A percentile compares a stretch with the other conserved stretches of the same genome.
Conservation (phyloP, 2,113 vertebrate species). For the Corythornis cristatus region DNA sequence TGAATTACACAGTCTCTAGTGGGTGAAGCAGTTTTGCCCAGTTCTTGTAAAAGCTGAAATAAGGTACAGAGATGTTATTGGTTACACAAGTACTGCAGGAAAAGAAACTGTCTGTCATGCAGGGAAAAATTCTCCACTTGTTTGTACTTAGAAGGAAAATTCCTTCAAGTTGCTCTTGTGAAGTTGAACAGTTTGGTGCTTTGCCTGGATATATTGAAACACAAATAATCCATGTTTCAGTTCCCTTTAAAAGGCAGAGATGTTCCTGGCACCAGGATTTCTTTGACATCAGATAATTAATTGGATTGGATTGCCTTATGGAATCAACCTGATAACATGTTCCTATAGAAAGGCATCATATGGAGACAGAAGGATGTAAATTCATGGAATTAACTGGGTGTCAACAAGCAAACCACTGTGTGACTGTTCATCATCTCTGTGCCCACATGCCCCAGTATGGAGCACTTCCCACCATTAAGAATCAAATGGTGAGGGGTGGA, state of each 20-base stretch:
- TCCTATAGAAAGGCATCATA: neutral
- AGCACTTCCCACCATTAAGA: neutral
- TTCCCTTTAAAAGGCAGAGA: neutral
- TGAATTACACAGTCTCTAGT: neutral
- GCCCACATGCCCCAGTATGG: accelerated
- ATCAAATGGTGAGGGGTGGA: neutral
- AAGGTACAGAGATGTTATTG: neutral
- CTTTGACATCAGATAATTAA: neutral
- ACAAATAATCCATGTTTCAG: neutral
- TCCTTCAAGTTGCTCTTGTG: neutral
- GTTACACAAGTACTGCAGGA: neutral
- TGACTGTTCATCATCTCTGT: neutral
- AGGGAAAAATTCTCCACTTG: neutral
- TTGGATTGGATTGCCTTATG: neutral
- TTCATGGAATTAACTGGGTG: neutral
- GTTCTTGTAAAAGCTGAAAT: neutral
- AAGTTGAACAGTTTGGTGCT: neutral
- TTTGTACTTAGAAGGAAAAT: constrained; percentile 23
- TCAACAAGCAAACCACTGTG: neutral
- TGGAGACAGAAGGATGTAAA: constrained; percentile 5
- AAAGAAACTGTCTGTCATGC: neutral
- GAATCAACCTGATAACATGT: neutral
- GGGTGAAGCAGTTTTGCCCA: neutral
- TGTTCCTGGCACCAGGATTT: neutral
- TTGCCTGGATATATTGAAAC: neutral